phyloP scores from a whole-genome alignment of 2,888 invertebrate species.

The Epinotia brunnichana region DNA sequence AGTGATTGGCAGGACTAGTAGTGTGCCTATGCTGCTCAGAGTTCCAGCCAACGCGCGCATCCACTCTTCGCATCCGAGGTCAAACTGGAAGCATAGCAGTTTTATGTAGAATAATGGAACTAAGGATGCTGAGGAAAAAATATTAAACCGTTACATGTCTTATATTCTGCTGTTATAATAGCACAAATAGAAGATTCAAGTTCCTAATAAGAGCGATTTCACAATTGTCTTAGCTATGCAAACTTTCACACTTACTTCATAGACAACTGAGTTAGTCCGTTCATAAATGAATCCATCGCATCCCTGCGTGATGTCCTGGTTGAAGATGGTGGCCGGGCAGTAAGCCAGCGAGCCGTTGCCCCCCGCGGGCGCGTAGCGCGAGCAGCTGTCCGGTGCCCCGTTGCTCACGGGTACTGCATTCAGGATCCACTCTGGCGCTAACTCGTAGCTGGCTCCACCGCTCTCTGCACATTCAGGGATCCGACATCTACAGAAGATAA shows the following conservation, averaged over 20 bases:
- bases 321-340: constrained; percentile 65
- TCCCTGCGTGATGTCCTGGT: constrained; percentile 46
- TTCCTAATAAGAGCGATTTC: no score
- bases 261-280: constrained; percentile 70
- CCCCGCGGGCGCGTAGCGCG: constrained; percentile 62
- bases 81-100: constrained; percentile 81
- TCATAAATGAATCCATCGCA: constrained; percentile 68
- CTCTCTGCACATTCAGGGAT: constrained; percentile 80
- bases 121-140: no score
- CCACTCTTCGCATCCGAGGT: constrained; percentile 83
- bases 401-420: constrained; percentile 66
- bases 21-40: constrained; percentile 84
- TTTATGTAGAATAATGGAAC: no score
- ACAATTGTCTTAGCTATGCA: background rate
- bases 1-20: constrained; percentile 83
- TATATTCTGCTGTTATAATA: no score
- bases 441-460: constrained; percentile 58
- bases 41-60: constrained; percentile 86
- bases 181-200: no score
- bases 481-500: constrained; percentile 67
- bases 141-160: no score
- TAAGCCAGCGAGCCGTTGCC: constrained; percentile 58
- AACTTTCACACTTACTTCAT: constrained; percentile 62
- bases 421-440: constrained; percentile 72
- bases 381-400: constrained; percentile 70